A percentile compares a stretch with the other conserved stretches of the same genome.
These are phyloP conservation scores for Pristionchus japonicus DNA, from an alignment of 2,888 invertebrate species.

Conservation along the genomic window DNA sequence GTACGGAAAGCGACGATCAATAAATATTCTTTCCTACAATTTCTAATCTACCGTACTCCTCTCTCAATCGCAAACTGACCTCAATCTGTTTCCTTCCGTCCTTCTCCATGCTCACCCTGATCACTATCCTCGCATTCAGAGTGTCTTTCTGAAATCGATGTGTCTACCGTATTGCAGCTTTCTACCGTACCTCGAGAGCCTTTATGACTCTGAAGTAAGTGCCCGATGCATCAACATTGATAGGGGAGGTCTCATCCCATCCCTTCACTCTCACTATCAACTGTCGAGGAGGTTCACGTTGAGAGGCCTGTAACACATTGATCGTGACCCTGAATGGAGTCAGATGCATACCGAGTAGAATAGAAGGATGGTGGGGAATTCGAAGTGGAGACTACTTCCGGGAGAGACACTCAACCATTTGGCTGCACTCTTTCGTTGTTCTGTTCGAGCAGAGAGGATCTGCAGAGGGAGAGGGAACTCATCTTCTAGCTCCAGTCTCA, in stretches of 20 bases:
- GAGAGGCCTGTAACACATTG: conserved; percentile 54
- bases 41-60: not conserved
- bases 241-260: conserved; percentile 89
- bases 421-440: conserved; percentile 58
- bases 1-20: not conserved
- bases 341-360: conserved; percentile 4
- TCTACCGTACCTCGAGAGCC: conserved; percentile 52
- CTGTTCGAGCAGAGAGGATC: conserved; percentile 49
- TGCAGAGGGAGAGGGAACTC: not conserved
- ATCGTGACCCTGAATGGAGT: not conserved
- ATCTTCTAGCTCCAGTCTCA: not conserved
- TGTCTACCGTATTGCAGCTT: not conserved
- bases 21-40: not conserved
- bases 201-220: conserved; percentile 84
- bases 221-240: conserved; percentile 95
- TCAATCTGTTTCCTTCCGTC: conserved; percentile 89
- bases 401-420: conserved; percentile 85
- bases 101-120: conserved; percentile 91
- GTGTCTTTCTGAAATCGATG: not conserved
- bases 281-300: conserved; percentile 79
- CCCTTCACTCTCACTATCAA: conserved; percentile 90
- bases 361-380: conserved; percentile 79
- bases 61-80: conserved; percentile 3
- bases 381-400: conserved; percentile 87
- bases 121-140: conserved; percentile 84